These are phyloP conservation scores for Ardeotis arabs DNA, from an alignment of 2,113 vertebrate genomes.

Conservation along the genomic window DNA sequence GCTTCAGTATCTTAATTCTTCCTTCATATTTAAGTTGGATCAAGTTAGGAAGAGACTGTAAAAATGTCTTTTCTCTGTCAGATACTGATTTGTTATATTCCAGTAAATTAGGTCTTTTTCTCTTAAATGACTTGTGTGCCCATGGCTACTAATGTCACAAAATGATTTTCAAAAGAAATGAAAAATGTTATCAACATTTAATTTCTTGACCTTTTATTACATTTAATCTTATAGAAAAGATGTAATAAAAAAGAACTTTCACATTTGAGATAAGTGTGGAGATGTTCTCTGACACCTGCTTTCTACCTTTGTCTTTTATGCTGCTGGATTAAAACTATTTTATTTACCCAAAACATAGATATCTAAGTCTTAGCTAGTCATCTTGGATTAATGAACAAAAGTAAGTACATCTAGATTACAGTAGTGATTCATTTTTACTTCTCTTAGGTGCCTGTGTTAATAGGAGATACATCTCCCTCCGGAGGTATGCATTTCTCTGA, in stretches of 20 bases:
- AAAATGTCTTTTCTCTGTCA: constrained; percentile 27
- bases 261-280: background rate
- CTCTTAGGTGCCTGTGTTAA: background rate
- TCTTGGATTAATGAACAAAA: background rate
- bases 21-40: background rate
- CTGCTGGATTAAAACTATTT: background rate
- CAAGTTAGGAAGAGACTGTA: background rate
- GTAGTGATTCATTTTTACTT: background rate
- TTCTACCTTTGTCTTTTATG: background rate
- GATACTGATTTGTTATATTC: background rate
- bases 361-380: background rate
- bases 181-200: constrained; percentile 22
- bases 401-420: background rate
- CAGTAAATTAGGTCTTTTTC: constrained; percentile 25
- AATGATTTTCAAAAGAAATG: constrained; percentile 14
- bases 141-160: background rate
- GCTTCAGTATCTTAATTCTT: background rate
- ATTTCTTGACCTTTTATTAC: constrained; percentile 13
- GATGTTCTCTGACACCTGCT: background rate
- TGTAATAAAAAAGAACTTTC: background rate
- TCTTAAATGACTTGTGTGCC: background rate
- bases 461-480: background rate
- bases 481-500: background rate
- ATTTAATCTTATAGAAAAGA: background rate
- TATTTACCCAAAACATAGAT: background rate